Percentiles rank a stretch among this genome's conserved stretches.
Evolutionary conservation across 2,888 invertebrate genomes (phyloP).

Genomic region (Clistopyga incitator): DNA sequence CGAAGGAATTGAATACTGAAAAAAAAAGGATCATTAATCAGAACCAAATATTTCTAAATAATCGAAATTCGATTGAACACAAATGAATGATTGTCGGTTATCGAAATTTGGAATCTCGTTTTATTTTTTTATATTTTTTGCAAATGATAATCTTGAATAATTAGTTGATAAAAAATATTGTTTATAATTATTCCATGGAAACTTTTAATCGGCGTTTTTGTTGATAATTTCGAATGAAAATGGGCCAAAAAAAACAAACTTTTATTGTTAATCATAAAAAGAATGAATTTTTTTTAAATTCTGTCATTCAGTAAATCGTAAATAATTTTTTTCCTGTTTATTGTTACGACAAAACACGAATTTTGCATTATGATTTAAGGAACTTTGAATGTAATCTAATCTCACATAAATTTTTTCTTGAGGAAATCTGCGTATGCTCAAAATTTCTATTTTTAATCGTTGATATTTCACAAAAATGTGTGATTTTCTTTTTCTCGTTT

Average conservation of each 20-base stretch:
- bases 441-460: neutral
- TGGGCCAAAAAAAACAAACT: neutral
- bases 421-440: too few species aligned
- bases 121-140: too few species aligned
- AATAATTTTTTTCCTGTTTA: neutral
- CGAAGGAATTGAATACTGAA: too few species aligned
- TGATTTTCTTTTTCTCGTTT: neutral
- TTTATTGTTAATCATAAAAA: neutral
- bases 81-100: too few species aligned
- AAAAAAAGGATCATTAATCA: too few species aligned
- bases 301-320: neutral
- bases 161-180: neutral
- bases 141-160: neutral
- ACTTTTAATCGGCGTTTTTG: too few species aligned
- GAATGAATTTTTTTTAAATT: neutral
- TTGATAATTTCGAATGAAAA: conserved; percentile 1
- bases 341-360: neutral
- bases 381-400: neutral
- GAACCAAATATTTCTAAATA: too few species aligned
- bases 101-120: too few species aligned
- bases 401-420: neutral
- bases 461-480: neutral
- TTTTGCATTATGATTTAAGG: neutral
- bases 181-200: too few species aligned
- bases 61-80: too few species aligned